phyloP scores from a whole-genome alignment of 2,888 invertebrate species.

The Epistrophe eligans region DNA sequence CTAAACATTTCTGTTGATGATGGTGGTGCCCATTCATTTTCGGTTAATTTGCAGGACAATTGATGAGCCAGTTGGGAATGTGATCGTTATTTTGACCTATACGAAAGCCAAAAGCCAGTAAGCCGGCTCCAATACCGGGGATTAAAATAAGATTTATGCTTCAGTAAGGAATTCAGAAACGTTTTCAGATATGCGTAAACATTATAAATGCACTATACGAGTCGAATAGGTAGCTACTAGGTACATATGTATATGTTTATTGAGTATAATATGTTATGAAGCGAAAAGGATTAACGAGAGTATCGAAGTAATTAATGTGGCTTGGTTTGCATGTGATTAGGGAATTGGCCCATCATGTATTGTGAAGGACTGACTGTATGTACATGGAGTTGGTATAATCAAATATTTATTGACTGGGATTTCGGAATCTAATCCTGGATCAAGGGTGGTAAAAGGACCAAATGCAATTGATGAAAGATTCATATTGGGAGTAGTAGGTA shows the following conservation, averaged over 20 bases:
- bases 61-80: constrained; percentile 73
- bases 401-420: constrained; percentile 38
- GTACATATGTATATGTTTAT: constrained; percentile 27
- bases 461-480: constrained; percentile 30
- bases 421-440: constrained; percentile 36
- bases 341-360: constrained; percentile 46
- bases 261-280: constrained; percentile 66
- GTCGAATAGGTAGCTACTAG: no score
- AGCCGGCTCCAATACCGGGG: constrained; percentile 62
- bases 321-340: constrained; percentile 51
- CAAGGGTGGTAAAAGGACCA: constrained; percentile 14
- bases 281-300: constrained; percentile 74
- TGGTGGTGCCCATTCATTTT: constrained; percentile 65
- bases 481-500: neutral
- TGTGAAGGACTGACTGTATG: constrained; percentile 18
- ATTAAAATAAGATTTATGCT: constrained; percentile 71
- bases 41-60: constrained; percentile 73
- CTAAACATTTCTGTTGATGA: constrained; percentile 36
- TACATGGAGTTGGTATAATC: constrained; percentile 5
- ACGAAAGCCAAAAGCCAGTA: constrained; percentile 56
- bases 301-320: constrained; percentile 69
- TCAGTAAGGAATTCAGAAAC: constrained; percentile 57
- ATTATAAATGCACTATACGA: neutral
- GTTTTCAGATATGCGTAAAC: constrained; percentile 28
- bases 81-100: constrained; percentile 67